Evolutionary conservation across 2,888 invertebrate genomes (phyloP).

Genomic region (Hemistola chrysoprasaria): DNA sequence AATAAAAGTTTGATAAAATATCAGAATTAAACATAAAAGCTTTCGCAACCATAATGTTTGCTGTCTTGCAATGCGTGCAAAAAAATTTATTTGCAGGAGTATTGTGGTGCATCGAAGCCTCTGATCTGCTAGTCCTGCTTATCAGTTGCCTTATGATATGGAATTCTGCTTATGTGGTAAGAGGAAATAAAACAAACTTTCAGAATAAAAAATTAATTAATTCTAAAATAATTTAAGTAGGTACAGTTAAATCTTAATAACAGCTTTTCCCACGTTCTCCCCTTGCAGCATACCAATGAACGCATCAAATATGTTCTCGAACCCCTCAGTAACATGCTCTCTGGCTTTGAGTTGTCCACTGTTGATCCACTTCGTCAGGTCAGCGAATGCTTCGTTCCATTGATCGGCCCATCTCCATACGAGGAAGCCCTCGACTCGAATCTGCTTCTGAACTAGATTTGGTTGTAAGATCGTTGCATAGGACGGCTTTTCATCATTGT

Average conservation of each 20-base stretch:
- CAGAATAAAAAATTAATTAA: neutral
- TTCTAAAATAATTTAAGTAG: neutral
- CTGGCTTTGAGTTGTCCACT: constrained; percentile 85
- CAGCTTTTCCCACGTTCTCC: constrained; percentile 86
- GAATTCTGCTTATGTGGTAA: constrained; percentile 61
- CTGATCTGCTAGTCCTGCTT: constrained; percentile 55
- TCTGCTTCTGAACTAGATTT: constrained; percentile 53
- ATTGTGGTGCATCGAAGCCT: constrained; percentile 69
- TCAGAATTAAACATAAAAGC: too few species aligned
- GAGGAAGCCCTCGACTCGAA: constrained; percentile 85
- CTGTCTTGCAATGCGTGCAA: too few species aligned
- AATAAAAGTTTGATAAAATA: too few species aligned
- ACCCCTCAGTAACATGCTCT: constrained; percentile 87
- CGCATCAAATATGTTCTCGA: constrained; percentile 86
- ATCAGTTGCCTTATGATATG: constrained; percentile 63
- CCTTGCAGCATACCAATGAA: constrained; percentile 85
- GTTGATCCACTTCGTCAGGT: constrained; percentile 83
- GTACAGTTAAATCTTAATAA: constrained; percentile 79
- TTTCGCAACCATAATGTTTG: too few species aligned
- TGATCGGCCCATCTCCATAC: constrained; percentile 74
- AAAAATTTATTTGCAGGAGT: constrained; percentile 51
- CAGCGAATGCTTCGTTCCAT: constrained; percentile 81
- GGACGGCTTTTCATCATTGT: constrained; percentile 49
- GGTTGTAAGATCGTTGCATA: constrained; percentile 73
- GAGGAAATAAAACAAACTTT: too few species aligned